Evolutionary conservation across 2,797 vertebrate species (phyloP).

Genomic region (Poecilia gillii): DNA sequence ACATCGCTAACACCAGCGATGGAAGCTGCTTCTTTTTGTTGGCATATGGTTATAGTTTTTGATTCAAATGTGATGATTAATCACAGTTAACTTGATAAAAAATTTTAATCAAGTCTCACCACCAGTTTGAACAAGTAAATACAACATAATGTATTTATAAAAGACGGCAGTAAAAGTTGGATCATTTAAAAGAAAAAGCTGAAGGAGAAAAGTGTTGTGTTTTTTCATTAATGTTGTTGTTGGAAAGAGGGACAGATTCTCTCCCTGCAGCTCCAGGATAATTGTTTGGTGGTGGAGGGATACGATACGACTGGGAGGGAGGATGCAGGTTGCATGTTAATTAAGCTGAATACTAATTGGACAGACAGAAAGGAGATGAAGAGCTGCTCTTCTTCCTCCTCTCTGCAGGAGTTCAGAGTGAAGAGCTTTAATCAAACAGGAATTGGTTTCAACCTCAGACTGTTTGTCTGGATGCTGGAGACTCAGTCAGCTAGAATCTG

Average conservation of each 20-base stretch:
- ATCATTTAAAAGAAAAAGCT: conserved; percentile 29
- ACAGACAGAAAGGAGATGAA: conserved; percentile 43
- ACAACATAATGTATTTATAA: background rate
- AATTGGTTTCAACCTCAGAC: conserved; percentile 33
- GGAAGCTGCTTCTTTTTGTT: no score
- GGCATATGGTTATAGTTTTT: no score
- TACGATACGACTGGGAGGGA: conserved; percentile 53
- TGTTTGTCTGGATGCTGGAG: conserved; percentile 7
- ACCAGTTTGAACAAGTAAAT: no score
- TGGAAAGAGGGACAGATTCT: conserved; percentile 13
- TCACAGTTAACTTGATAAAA: no score
- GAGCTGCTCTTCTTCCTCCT: conserved; percentile 13
- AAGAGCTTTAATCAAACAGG: conserved; percentile 59
- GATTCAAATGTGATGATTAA: no score
- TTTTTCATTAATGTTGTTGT: background rate
- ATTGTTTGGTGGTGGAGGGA: conserved; percentile 66
- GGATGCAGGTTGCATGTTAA: conserved; percentile 76
- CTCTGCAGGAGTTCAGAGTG: conserved; percentile 56
- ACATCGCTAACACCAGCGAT: no score
- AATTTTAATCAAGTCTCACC: no score
- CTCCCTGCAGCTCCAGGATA: conserved; percentile 51
- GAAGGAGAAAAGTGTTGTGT: background rate
- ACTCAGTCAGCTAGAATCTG: conserved; percentile 3
- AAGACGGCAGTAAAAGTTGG: background rate
- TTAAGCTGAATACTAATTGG: conserved; percentile 79